These are phyloP conservation scores for Calvadosia cruxmelitensis DNA, from an alignment of 30 jellyfish, hydroid and myxozoan species.

Conservation along the genomic window DNA sequence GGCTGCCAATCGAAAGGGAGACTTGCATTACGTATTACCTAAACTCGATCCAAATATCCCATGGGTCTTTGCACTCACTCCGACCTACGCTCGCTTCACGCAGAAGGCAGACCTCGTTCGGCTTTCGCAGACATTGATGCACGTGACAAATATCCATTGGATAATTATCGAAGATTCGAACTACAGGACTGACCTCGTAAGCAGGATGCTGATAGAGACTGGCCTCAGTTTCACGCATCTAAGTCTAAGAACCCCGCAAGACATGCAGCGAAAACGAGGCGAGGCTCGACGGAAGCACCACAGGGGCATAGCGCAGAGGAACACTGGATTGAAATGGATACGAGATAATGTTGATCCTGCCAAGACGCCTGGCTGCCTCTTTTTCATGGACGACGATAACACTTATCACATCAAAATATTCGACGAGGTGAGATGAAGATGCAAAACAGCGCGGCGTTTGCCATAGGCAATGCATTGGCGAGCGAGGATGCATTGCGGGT, in stretches of 20 bases:
- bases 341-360: conserved; percentile 71
- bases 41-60: conserved; percentile 86
- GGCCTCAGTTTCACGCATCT: conserved; percentile 91
- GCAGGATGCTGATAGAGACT: conserved; percentile 61
- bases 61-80: conserved; percentile 93
- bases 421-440: conserved; percentile 93
- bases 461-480: too few relatives aligned
- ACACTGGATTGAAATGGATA: conserved; percentile 72
- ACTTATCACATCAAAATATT: conserved; percentile 70
- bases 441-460: too few relatives aligned
- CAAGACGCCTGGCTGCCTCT: conserved; percentile 83
- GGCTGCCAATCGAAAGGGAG: conserved; percentile 68
- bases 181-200: conserved; percentile 65
- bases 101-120: conserved; percentile 93
- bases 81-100: conserved; percentile 81
- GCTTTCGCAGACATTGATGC: conserved; percentile 65
- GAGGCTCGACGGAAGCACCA: conserved; percentile 85
- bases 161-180: conserved; percentile 81
- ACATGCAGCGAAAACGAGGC: conserved; percentile 72
- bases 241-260: conserved; percentile 65
- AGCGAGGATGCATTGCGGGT: too few relatives aligned
- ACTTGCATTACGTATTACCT: conserved; percentile 53
- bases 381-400: conserved; percentile 97
- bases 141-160: conserved; percentile 88
- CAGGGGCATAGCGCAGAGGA: conserved; percentile 94